phyloP scores from a whole-genome alignment of 2,797 vertebrate species.

The Pipistrellus kuhlii region DNA sequence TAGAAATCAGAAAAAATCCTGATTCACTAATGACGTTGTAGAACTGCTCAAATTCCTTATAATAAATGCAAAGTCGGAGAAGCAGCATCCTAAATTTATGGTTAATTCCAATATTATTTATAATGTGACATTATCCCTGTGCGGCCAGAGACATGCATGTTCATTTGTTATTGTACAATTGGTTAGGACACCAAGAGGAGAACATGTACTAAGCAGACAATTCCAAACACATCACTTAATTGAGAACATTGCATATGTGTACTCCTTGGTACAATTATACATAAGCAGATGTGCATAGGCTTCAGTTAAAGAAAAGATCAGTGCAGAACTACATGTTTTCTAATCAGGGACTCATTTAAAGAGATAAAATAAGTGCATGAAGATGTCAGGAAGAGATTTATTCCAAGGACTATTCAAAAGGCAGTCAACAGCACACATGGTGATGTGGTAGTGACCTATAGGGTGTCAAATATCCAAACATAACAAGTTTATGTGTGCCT shows the following conservation, averaged over 20 bases:
- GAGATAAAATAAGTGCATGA: conserved; percentile 30
- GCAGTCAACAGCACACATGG: neutral
- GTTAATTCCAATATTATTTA: neutral
- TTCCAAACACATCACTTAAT: neutral
- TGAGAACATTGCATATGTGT: conserved; percentile 27
- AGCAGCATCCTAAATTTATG: neutral
- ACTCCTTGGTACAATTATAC: neutral
- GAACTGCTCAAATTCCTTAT: conserved; percentile 18
- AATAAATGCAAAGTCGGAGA: conserved; percentile 7
- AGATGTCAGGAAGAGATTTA: conserved; percentile 35
- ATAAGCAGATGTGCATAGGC: neutral
- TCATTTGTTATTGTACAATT: conserved; percentile 7
- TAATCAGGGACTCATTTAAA: conserved; percentile 13
- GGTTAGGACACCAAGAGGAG: neutral
- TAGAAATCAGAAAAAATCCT: neutral
- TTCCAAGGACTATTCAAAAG: neutral
- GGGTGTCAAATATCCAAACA: neutral
- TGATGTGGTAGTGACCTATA: neutral
- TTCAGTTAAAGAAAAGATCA: conserved; percentile 56
- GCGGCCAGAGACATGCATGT: neutral
- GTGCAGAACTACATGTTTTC: neutral
- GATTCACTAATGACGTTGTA: neutral
- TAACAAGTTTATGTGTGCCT: neutral
- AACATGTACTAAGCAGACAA: neutral
- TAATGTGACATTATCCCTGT: neutral